Percentiles rank a stretch among this genome's conserved stretches.
Evolutionary conservation across 2,113 vertebrate genomes (phyloP).

Genomic region (Pachyramphus minor): DNA sequence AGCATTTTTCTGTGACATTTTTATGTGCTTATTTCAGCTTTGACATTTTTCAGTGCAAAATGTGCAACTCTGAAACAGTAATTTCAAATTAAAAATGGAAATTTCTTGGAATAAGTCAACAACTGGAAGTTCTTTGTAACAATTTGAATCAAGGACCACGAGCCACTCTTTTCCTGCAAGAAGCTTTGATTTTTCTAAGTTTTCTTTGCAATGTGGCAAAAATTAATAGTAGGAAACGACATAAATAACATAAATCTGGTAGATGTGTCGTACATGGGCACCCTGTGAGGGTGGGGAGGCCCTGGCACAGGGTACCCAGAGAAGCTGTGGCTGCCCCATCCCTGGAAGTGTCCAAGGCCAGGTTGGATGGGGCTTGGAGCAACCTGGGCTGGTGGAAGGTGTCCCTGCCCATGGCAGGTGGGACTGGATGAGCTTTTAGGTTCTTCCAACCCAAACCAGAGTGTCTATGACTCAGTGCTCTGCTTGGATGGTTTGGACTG

Average conservation of each 20-base stretch:
- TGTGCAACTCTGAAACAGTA: rapidly evolving
- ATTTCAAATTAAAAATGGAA: not conserved
- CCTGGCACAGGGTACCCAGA: not conserved
- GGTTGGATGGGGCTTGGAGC: rapidly evolving
- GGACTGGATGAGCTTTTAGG: not conserved
- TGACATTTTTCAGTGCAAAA: not conserved
- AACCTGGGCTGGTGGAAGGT: rapidly evolving
- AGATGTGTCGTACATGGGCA: rapidly evolving
- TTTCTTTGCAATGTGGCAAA: not conserved
- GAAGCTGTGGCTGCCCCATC: not conserved
- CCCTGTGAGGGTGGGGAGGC: not conserved
- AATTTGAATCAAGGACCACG: rapidly evolving
- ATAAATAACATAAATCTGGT: rapidly evolving
- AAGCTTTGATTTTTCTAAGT: not conserved
- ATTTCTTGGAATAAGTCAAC: not conserved
- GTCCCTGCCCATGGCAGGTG: not conserved
- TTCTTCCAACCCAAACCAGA: not conserved
- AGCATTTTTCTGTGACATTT: rapidly evolving
- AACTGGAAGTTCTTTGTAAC: not conserved
- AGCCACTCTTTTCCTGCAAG: not conserved
- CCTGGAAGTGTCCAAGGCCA: not conserved
- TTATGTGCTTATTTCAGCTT: not conserved
- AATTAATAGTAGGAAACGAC: not conserved
- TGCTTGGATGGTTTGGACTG: rapidly evolving
- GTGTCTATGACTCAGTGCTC: rapidly evolving